These are phyloP conservation scores for Noctua fimbriata DNA, from an alignment of 2,888 invertebrate species.

Conservation along the genomic window DNA sequence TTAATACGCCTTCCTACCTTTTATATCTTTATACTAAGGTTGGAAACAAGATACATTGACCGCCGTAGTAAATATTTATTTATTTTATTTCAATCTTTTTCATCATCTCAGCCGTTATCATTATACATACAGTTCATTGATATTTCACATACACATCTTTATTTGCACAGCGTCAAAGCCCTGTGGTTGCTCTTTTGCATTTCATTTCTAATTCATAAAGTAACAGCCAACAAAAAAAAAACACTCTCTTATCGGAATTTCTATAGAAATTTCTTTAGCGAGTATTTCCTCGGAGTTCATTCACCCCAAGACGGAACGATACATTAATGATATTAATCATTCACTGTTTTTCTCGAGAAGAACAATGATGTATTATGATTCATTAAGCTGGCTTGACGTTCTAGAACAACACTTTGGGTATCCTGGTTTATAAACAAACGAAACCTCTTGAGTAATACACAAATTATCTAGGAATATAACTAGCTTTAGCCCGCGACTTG, in stretches of 20 bases:
- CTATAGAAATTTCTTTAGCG: conserved; percentile 3
- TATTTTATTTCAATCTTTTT: not conserved
- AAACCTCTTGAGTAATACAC: not conserved
- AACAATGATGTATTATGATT: conserved; percentile 25
- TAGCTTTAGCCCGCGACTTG: not conserved
- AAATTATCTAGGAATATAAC: not conserved
- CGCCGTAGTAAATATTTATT: not conserved
- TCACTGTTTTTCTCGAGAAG: conserved; percentile 15
- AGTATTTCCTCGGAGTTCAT: conserved; percentile 7
- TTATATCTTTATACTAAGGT: not conserved
- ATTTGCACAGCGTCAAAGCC: conserved; percentile 6
- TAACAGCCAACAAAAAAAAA: conserved; percentile 5
- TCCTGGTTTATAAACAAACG: not conserved
- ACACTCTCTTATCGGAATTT: not conserved
- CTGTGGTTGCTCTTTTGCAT: conserved; percentile 14
- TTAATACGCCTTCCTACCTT: too few relatives aligned
- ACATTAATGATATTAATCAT: conserved; percentile 23
- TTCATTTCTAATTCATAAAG: conserved; percentile 19
- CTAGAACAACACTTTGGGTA: conserved; percentile 18
- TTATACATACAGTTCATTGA: conserved; percentile 9
- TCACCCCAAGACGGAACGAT: conserved; percentile 19
- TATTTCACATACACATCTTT: not conserved
- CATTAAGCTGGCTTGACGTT: conserved; percentile 20
- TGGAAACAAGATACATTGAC: not conserved
- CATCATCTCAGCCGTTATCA: not conserved